Base-by-base conservation (phyloP, 64 coral and sea anemone genomes). In the Dendronephthya gigantea region DNA sequence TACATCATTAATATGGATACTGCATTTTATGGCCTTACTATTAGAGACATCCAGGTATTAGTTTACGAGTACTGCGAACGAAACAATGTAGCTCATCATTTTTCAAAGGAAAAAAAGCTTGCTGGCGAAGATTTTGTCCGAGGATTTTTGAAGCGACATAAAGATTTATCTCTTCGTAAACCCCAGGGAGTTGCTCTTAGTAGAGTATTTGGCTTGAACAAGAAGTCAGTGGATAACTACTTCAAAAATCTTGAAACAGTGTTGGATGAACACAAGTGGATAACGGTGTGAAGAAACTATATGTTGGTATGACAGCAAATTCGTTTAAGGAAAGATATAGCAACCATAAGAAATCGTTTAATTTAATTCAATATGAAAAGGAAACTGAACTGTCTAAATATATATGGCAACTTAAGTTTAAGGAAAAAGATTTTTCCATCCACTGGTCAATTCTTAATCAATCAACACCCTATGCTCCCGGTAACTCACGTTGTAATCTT, bases 41-140 rank as follows among this genome's bases (percentile, higher is more conserved):
- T 74, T 28, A 74, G 68, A 74, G 68, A 74, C 68, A 74, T 74
- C 68, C 68, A 74, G 68, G 33, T 74, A 74, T 28, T 74, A 35
- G 12, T 3, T 2, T 9, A 74, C 31, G 68, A 74, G 31, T 74
- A 74, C 31, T 74, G 68, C 31, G 68, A 74, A 74, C n/a, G 12
- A 35, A 74, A 74, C 25, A 12, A 74, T 35, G n/a, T n/a, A 74
- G 31, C 13, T 28, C 68, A 74, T 74, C 68, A 16, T 35, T 74
- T 74, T 28, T 74, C 68, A 74, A 74, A 74, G 68, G 68, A 74
- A 74, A 74, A 74, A 74, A 74, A 74, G 68, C 22, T 74, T 74
- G 68, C 68, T 11, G 68, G 68, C 11, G 68, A n/a, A 74, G 68
- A 74, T 74, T 74, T 74, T 35, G 68, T 74, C n/a, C 0, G 68